phyloP scores from a whole-genome alignment of 2,888 invertebrate genomes.

The Celastrina argiolus region DNA sequence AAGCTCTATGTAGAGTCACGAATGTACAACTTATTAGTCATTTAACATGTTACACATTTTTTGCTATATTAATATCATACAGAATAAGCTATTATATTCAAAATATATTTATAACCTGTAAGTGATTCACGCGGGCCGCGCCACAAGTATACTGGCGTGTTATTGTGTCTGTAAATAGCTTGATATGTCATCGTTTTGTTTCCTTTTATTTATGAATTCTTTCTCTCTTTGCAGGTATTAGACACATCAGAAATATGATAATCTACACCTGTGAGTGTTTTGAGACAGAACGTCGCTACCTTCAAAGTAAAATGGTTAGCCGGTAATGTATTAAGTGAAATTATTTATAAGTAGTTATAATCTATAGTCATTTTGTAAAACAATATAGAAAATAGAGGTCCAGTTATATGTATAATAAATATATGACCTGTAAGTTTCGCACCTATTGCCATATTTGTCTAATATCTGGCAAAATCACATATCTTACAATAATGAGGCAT shows the following conservation, averaged over 20 bases:
- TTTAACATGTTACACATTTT: neutral
- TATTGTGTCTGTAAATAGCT: slow-evolving; percentile 16
- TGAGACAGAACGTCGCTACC: neutral
- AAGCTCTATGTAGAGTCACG: no score
- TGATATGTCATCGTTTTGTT: slow-evolving; percentile 19
- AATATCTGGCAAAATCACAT: no score
- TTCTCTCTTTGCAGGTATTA: slow-evolving; percentile 10
- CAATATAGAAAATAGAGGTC: no score
- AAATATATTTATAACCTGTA: slow-evolving; percentile 14
- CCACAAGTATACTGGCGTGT: neutral
- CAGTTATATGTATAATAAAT: no score
- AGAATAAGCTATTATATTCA: neutral
- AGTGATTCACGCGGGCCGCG: neutral
- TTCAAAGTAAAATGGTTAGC: neutral
- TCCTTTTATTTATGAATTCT: slow-evolving; percentile 17
- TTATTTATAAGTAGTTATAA: no score
- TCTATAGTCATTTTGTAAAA: no score
- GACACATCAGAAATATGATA: neutral
- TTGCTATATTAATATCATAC: neutral
- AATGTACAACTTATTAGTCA: no score
- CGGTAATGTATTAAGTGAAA: no score
- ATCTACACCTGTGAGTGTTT: slow-evolving; percentile 11
- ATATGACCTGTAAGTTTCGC: no score
- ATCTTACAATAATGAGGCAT: no score
- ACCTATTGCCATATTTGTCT: no score